Percentiles rank a stretch among this genome's conserved stretches.
These are phyloP conservation scores for Salarias fasciatus DNA, from an alignment of 2,797 vertebrate genomes.

Conservation along the genomic window DNA sequence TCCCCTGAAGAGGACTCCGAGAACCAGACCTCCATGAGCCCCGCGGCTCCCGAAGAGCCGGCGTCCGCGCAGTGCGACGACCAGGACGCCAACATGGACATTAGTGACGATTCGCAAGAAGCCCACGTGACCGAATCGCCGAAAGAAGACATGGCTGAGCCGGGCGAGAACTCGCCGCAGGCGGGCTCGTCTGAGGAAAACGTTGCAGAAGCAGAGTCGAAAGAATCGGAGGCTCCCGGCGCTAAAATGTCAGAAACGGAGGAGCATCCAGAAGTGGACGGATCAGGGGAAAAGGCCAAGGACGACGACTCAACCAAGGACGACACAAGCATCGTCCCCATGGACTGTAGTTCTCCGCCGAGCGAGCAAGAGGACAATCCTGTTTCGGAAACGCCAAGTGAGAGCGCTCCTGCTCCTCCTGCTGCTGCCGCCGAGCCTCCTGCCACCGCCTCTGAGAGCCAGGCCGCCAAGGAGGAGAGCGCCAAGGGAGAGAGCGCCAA, in stretches of 20 bases:
- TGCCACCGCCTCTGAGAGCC: slow-evolving; percentile 47
- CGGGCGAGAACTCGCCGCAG: slow-evolving; percentile 16
- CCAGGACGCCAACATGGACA: slow-evolving; percentile 45
- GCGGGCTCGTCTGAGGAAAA: slow-evolving; percentile 12
- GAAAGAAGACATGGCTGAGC: slow-evolving; percentile 30
- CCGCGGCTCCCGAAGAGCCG: slow-evolving; percentile 24
- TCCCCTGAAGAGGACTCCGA: slow-evolving; percentile 42
- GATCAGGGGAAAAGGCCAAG: slow-evolving; percentile 20
- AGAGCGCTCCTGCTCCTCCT: slow-evolving; percentile 12
- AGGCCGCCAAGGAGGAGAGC: slow-evolving; percentile 46
- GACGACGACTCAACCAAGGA: slow-evolving; percentile 74
- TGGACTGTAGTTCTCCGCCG: slow-evolving; percentile 92
- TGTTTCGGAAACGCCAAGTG: slow-evolving; percentile 22
- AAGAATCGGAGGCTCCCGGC: slow-evolving; percentile 8
- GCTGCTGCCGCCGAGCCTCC: slow-evolving; percentile 30
- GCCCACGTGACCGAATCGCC: slow-evolving; percentile 23
- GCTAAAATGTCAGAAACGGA: slow-evolving; percentile 1
- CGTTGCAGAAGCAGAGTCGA: slow-evolving; percentile 15
- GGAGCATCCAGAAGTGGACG: slow-evolving; percentile 10
- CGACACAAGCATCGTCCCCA: slow-evolving; percentile 87
- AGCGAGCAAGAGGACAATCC: slow-evolving; percentile 76
- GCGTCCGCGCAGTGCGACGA: slow-evolving; percentile 45
- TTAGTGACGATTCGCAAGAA: slow-evolving; percentile 31
- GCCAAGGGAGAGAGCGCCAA: slow-evolving; percentile 5
- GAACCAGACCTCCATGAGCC: slow-evolving; percentile 2